These are phyloP conservation scores for Colletes latitarsis DNA, from an alignment of 1,140 invertebrate genomes.

Conservation along the genomic window DNA sequence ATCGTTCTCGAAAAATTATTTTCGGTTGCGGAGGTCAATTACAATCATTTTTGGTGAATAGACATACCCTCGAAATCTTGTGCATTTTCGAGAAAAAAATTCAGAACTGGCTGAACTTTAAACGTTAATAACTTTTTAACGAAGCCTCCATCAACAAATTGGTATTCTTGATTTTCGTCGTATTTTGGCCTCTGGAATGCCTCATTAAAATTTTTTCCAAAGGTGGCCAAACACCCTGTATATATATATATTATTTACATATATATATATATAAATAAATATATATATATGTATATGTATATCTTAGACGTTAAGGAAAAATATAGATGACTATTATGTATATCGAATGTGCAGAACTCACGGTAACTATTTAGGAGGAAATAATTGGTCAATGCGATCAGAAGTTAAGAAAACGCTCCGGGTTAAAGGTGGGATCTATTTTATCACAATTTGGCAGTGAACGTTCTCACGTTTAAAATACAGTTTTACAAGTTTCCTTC, in stretches of 20 bases:
- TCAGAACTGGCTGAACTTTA: too few species aligned
- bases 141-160: too few species aligned
- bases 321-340: conserved; percentile 63
- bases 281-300: conserved; percentile 43
- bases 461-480: conserved; percentile 70
- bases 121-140: too few species aligned
- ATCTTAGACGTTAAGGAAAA: conserved; percentile 57
- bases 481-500: conserved; percentile 51
- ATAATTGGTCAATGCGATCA: conserved; percentile 68
- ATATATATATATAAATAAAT: conserved; percentile 12
- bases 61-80: too few species aligned
- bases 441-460: conserved; percentile 81
- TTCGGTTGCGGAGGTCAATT: too few species aligned
- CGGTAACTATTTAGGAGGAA: conserved; percentile 63
- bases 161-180: too few species aligned
- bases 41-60: too few species aligned
- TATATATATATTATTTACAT: conserved; percentile 31
- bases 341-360: conserved; percentile 59
- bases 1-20: too few species aligned
- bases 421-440: conserved; percentile 71
- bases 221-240: too few species aligned
- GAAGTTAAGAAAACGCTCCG: conserved; percentile 70
- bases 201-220: too few species aligned
- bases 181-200: too few species aligned
- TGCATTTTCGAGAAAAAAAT: too few species aligned